phyloP scores from a whole-genome alignment of 2,888 invertebrate species.

The Xestia sexstrigata region DNA sequence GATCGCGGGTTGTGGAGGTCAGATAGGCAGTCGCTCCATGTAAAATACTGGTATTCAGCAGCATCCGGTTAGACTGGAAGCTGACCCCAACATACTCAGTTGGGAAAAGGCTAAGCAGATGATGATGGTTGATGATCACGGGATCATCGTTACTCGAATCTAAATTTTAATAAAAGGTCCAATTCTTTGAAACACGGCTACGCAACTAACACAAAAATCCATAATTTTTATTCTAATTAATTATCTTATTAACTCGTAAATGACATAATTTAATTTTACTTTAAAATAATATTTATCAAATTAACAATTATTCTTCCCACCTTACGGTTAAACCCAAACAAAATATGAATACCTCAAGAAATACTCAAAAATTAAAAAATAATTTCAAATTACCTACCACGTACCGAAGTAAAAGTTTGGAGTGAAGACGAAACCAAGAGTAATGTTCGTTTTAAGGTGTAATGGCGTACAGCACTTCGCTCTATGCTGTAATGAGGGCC shows the following conservation, averaged over 20 bases:
- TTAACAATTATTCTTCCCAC: not conserved
- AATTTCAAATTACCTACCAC: conserved; percentile 52
- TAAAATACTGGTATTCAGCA: too few species aligned
- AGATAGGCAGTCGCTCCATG: too few species aligned
- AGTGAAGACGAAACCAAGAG: conserved; percentile 78
- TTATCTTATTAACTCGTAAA: not conserved
- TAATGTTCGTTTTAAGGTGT: conserved; percentile 80
- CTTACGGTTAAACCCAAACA: not conserved
- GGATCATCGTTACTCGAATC: not conserved
- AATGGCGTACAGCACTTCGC: conserved; percentile 83
- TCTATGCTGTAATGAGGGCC: conserved; percentile 84
- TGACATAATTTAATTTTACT: not conserved
- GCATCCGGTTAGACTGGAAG: too few species aligned
- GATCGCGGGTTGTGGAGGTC: too few species aligned
- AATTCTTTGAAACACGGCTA: not conserved
- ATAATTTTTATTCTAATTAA: not conserved
- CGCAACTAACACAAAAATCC: not conserved
- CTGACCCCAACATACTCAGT: too few species aligned
- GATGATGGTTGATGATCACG: too few species aligned
- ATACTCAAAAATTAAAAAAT: conserved; percentile 52
- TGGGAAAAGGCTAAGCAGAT: too few species aligned
- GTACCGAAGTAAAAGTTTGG: conserved; percentile 71
- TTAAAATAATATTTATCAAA: too few species aligned
- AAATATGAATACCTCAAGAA: not conserved
- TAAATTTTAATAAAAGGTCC: not conserved